A percentile compares a stretch with the other conserved stretches of the same genome.
Evolutionary conservation across 2,888 invertebrate species (phyloP).

Genomic region (Polydrusus cervinus): DNA sequence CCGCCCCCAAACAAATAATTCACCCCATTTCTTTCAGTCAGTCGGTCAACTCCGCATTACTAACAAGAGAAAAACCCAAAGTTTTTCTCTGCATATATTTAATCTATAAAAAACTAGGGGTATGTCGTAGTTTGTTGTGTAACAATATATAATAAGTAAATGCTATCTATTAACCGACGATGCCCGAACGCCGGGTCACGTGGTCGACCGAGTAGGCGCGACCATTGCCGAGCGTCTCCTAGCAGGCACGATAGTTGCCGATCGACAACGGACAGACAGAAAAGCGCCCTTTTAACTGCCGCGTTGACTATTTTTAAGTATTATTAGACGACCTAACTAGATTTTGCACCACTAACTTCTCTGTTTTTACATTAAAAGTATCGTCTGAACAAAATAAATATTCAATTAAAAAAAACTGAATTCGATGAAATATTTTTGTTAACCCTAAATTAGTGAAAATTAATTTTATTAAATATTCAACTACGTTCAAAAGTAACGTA

Average conservation of each 20-base stretch:
- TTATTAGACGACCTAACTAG: slow-evolving; percentile 44
- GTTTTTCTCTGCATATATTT: slow-evolving; percentile 49
- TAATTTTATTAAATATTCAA: too few species aligned
- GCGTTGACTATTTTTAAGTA: slow-evolving; percentile 57
- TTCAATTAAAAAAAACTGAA: too few species aligned
- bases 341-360: slow-evolving; percentile 38
- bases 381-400: too few species aligned
- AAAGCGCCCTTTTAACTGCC: slow-evolving; percentile 44
- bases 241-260: slow-evolving; percentile 31
- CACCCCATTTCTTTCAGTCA: slow-evolving; percentile 13
- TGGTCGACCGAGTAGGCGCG: slow-evolving; percentile 37
- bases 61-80: slow-evolving; percentile 25
- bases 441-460: too few species aligned
- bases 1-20: neutral
- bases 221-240: slow-evolving; percentile 36
- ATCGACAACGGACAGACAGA: slow-evolving; percentile 43
- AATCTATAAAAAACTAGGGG: slow-evolving; percentile 53
- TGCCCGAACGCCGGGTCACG: slow-evolving; percentile 49
- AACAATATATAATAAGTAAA: slow-evolving; percentile 47
- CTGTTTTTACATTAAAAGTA: neutral
- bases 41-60: slow-evolving; percentile 28
- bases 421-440: too few species aligned
- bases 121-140: slow-evolving; percentile 52
- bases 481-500: too few species aligned
- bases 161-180: slow-evolving; percentile 50